Percentiles rank a stretch among this genome's conserved stretches.
Evolutionary conservation across 2,888 invertebrate species (phyloP).

Genomic region (Erpobdella octoculata): DNA sequence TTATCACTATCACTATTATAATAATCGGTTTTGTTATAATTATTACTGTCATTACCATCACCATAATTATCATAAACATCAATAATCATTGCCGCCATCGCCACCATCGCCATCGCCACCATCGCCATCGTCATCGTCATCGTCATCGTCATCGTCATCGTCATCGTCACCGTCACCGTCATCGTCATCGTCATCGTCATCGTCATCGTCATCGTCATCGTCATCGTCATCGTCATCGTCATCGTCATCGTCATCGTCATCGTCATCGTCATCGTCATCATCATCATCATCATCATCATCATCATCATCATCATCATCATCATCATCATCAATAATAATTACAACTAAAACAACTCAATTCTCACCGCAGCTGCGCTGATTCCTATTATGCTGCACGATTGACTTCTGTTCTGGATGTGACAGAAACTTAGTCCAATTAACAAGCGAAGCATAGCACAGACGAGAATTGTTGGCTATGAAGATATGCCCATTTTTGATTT

Average conservation of each 20-base stretch:
- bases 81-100: not conserved
- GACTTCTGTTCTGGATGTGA: constrained; percentile 36
- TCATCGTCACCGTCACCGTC: constrained; percentile 4
- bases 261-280: not conserved
- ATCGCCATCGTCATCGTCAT: constrained; percentile 12
- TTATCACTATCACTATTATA: too few relatives aligned
- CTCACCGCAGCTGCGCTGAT: constrained; percentile 32
- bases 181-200: not conserved
- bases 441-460: constrained; percentile 69
- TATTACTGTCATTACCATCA: too few relatives aligned
- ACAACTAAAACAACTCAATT: not conserved
- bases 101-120: not conserved
- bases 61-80: too few relatives aligned
- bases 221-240: constrained; percentile 14
- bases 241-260: constrained; percentile 6
- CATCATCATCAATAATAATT: too few relatives aligned
- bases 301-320: constrained; percentile 1
- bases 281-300: constrained; percentile 1
- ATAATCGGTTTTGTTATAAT: not conserved
- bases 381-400: constrained; percentile 27
- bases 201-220: constrained; percentile 9
- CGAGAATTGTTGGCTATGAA: constrained; percentile 78
- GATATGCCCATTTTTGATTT: constrained; percentile 77
- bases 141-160: not conserved
- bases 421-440: constrained; percentile 40